Percentiles rank a stretch among this genome's conserved stretches.
Conservation (phyloP, 2,113 vertebrate species). For the Apaloderma vittatum region DNA sequence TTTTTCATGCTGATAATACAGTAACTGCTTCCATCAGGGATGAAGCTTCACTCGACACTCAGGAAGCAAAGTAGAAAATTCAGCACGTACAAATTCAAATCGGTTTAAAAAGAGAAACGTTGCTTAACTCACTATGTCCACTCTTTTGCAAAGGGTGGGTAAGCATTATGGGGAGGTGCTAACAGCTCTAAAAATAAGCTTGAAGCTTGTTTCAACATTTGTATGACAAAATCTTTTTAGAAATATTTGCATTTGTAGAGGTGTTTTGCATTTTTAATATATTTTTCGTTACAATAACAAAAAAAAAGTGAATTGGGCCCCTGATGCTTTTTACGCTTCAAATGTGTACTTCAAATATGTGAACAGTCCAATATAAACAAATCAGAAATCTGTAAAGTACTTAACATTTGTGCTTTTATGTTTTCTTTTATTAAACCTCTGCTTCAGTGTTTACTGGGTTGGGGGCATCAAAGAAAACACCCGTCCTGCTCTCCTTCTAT, state of each 20-base stretch:
- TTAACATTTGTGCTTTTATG: neutral
- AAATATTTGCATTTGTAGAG: neutral
- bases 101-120: neutral
- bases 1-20: neutral
- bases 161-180: neutral
- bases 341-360: neutral
- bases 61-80: constrained; percentile 9
- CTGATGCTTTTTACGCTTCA: neutral
- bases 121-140: neutral
- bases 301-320: neutral
- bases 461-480: neutral
- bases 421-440: neutral
- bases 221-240: neutral
- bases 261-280: neutral
- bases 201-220: neutral
- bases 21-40: neutral
- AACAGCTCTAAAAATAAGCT: neutral
- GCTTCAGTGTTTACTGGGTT: neutral
- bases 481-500: constrained; percentile 11
- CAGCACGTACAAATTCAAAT: neutral
- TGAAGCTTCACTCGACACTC: neutral
- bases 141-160: neutral
- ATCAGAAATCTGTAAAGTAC: neutral
- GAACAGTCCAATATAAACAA: neutral
- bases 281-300: neutral